phyloP scores from a whole-genome alignment of 1,140 invertebrate species.

The Drosophila mayri region DNA sequence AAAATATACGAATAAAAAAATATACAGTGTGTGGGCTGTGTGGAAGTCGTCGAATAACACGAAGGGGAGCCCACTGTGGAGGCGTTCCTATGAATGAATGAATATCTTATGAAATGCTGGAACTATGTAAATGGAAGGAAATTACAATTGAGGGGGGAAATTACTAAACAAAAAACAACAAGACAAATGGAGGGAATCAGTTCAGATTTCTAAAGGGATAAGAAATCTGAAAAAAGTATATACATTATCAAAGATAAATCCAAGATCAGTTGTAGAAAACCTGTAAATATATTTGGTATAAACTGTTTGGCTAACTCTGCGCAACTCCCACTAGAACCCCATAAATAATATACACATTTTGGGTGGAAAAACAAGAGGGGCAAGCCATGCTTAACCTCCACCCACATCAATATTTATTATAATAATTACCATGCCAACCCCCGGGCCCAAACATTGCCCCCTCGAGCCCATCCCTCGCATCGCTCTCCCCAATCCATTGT shows the following conservation, averaged over 20 bases:
- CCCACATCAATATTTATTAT: constrained; percentile 23
- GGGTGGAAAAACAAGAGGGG: not conserved
- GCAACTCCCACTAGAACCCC: not conserved
- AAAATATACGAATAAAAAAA: constrained; percentile 25
- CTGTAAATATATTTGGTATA: not conserved
- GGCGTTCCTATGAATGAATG: constrained; percentile 49
- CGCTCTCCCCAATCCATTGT: constrained; percentile 17
- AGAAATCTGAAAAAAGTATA: not conserved
- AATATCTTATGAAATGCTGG: constrained; percentile 35
- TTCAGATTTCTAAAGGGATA: not conserved
- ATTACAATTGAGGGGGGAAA: not conserved
- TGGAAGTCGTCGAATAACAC: constrained; percentile 21
- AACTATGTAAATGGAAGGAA: constrained; percentile 18
- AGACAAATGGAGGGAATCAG: not conserved
- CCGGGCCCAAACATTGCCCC: constrained; percentile 12
- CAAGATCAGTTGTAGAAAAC: not conserved
- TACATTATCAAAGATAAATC: not conserved
- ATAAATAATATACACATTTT: constrained; percentile 10
- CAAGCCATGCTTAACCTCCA: constrained; percentile 19
- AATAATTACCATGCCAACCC: constrained; percentile 41
- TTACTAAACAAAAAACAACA: not conserved
- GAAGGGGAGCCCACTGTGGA: constrained; percentile 15
- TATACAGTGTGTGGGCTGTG: constrained; percentile 30
- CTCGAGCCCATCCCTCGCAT: not conserved
- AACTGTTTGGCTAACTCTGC: not conserved